Evolutionary conservation across 2,113 vertebrate genomes (phyloP).

Genomic region (Lontra canadensis): DNA sequence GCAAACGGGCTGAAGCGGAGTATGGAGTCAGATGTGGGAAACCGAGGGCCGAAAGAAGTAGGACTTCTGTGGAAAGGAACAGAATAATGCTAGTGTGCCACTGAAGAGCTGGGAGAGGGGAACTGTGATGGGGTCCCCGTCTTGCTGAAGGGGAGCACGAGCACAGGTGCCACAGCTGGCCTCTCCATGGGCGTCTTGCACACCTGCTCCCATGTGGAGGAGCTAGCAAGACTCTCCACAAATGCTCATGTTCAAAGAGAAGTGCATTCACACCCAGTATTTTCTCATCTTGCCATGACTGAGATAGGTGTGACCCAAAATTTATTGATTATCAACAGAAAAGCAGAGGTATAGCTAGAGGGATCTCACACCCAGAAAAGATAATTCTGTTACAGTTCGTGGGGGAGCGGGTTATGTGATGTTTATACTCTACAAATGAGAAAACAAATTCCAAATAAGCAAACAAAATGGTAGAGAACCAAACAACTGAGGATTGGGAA

Average conservation of each 20-base stretch:
- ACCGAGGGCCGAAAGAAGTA: background rate
- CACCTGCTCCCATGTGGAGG: fast-evolving
- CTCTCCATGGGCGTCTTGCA: fast-evolving
- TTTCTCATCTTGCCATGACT: background rate
- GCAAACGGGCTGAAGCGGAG: fast-evolving
- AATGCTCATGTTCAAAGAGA: background rate
- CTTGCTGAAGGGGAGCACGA: fast-evolving
- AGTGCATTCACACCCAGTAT: fast-evolving
- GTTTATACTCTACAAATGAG: background rate
- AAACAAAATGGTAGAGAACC: background rate
- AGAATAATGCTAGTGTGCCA: background rate
- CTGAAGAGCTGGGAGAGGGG: background rate
- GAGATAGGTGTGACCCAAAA: background rate
- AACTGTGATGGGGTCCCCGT: background rate
- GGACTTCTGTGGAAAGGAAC: fast-evolving
- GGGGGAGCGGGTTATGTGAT: fast-evolving
- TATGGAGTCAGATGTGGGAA: background rate
- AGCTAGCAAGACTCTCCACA: fast-evolving
- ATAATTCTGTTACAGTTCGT: background rate
- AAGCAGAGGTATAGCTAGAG: fast-evolving
- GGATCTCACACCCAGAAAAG: background rate
- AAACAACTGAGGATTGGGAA: too few species aligned
- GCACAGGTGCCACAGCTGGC: background rate
- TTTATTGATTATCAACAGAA: background rate
- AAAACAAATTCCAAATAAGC: background rate